A percentile compares a stretch with the other conserved stretches of the same genome.
Evolutionary conservation across 2,113 vertebrate species (phyloP).

Genomic region (Phaethornis superciliosus): DNA sequence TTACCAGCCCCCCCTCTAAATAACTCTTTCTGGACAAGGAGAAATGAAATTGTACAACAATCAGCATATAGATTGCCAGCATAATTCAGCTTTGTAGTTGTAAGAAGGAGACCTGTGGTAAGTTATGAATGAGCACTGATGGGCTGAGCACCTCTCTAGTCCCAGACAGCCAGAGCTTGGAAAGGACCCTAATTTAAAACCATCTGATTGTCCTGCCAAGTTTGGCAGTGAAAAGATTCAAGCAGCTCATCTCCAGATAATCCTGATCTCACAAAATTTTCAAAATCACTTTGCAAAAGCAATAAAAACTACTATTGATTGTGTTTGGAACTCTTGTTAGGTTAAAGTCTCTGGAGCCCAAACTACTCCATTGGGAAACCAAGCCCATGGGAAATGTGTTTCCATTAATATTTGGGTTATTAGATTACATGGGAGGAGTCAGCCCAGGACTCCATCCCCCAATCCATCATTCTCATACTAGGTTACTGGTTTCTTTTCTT

Average conservation of each 20-base stretch:
- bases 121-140: background rate
- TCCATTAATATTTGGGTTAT: background rate
- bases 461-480: background rate
- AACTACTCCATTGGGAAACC: background rate
- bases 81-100: background rate
- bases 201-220: background rate
- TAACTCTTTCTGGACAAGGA: background rate
- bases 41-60: background rate
- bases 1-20: background rate
- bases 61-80: background rate
- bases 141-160: background rate
- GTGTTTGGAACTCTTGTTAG: background rate
- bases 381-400: background rate
- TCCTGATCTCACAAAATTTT: background rate
- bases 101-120: background rate
- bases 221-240: background rate
- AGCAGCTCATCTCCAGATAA: background rate
- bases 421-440: background rate
- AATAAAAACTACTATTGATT: background rate
- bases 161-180: background rate
- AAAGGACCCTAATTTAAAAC: background rate
- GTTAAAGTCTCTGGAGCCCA: background rate
- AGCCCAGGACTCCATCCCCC: background rate
- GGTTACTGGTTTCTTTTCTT: background rate
- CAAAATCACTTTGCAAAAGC: background rate